These are phyloP conservation scores for Gobio occitaniae DNA, from an alignment of 2,797 vertebrate genomes.

Conservation along the genomic window DNA sequence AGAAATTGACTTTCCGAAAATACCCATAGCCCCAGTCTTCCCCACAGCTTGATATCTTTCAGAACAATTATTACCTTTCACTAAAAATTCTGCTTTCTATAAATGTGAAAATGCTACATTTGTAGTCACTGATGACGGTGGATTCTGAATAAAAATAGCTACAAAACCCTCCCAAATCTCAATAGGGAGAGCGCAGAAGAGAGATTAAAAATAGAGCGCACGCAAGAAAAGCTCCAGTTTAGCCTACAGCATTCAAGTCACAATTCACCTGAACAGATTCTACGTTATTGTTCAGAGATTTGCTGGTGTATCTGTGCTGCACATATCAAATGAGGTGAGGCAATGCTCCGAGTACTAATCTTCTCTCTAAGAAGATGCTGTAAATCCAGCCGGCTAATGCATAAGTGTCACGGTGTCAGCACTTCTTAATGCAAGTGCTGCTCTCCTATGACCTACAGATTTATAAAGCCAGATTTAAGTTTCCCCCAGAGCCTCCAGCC, in stretches of 20 bases:
- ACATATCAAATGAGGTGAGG: constrained; percentile 51
- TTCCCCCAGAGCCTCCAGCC: constrained; percentile 24
- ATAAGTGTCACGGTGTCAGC: constrained; percentile 71
- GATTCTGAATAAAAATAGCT: not conserved
- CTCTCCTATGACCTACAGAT: constrained; percentile 70
- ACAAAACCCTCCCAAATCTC: not conserved
- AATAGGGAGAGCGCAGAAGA: not conserved
- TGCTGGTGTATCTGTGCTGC: not conserved
- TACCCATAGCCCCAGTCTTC: not conserved
- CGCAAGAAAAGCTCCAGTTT: not conserved
- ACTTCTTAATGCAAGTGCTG: constrained; percentile 72
- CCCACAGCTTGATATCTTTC: not conserved
- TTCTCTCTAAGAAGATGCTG: constrained; percentile 56
- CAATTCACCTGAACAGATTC: constrained; percentile 3
- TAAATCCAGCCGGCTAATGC: constrained; percentile 78
- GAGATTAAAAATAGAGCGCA: not conserved
- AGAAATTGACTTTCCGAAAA: not conserved
- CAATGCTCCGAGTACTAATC: constrained; percentile 59
- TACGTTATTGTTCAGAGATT: constrained; percentile 20
- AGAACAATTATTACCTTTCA: not conserved
- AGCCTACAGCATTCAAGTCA: constrained; percentile 7
- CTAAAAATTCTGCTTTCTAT: not conserved
- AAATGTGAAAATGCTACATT: not conserved
- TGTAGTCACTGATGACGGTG: not conserved
- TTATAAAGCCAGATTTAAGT: constrained; percentile 49